These are phyloP conservation scores for Cantharis rustica DNA, from an alignment of 2,888 invertebrate species.

Conservation along the genomic window DNA sequence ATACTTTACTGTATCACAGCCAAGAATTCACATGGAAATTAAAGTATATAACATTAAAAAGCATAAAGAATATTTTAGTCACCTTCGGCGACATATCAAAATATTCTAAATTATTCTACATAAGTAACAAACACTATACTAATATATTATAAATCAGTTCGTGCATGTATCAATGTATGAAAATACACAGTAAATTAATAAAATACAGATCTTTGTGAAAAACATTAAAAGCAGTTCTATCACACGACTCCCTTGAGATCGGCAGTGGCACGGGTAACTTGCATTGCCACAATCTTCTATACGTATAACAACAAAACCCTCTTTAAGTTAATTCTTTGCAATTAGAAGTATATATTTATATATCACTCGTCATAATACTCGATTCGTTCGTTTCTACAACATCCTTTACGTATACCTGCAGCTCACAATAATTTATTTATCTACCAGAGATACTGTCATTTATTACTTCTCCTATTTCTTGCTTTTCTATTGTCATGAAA, in stretches of 20 bases:
- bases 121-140: constrained; percentile 48
- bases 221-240: constrained; percentile 56
- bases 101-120: constrained; percentile 43
- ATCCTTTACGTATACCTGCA: constrained; percentile 29
- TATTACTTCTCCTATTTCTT: constrained; percentile 33
- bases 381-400: constrained; percentile 37
- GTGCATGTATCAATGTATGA: constrained; percentile 45
- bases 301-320: constrained; percentile 37
- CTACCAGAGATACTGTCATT: constrained; percentile 35
- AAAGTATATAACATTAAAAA: constrained; percentile 47
- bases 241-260: constrained; percentile 57
- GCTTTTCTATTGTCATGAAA: constrained; percentile 52
- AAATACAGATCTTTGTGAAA: constrained; percentile 56
- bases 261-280: constrained; percentile 33
- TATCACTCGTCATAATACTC: constrained; percentile 50
- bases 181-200: constrained; percentile 47
- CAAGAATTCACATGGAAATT: constrained; percentile 57
- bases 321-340: constrained; percentile 48
- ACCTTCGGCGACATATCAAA: constrained; percentile 29
- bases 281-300: constrained; percentile 38
- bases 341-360: constrained; percentile 39
- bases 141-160: constrained; percentile 43
- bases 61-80: constrained; percentile 42
- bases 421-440: constrained; percentile 25
- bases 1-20: constrained; percentile 58